A percentile compares a stretch with the other conserved stretches of the same genome.
These are phyloP conservation scores for Opisthograptis luteolata DNA, from an alignment of 2,888 invertebrate species.

Conservation along the genomic window DNA sequence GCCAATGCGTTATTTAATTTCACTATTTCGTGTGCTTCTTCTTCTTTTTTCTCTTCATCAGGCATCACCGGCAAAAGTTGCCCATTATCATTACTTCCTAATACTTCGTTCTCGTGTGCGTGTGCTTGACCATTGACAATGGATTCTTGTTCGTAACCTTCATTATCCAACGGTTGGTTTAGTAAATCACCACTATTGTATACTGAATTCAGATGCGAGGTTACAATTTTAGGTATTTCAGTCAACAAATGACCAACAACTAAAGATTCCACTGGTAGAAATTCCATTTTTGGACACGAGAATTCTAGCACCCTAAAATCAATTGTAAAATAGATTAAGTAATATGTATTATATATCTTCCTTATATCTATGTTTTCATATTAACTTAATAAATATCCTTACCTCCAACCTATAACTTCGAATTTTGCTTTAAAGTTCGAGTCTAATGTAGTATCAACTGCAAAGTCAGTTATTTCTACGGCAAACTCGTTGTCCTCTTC, in stretches of 20 bases:
- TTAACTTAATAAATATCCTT: too few relatives aligned
- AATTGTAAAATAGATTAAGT: not conserved
- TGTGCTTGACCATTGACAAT: not conserved
- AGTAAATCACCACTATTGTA: not conserved
- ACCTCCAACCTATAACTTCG: slow-evolving; percentile 54
- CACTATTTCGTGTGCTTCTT: not conserved
- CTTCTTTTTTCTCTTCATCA: not conserved
- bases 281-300: slow-evolving; percentile 27
- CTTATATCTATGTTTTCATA: too few relatives aligned
- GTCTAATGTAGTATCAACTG: slow-evolving; percentile 43
- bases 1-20: not conserved
- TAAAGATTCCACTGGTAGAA: slow-evolving; percentile 35
- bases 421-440: slow-evolving; percentile 15
- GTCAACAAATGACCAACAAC: slow-evolving; percentile 48
- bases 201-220: slow-evolving; percentile 24
- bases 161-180: not conserved
- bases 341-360: too few relatives aligned
- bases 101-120: not conserved
- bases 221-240: slow-evolving; percentile 46
- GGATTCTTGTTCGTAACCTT: not conserved
- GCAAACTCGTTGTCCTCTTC: slow-evolving; percentile 42
- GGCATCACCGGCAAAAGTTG: not conserved
- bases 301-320: slow-evolving; percentile 42
- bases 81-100: not conserved
- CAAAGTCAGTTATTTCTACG: slow-evolving; percentile 54